Evolutionary conservation across 1,140 invertebrate genomes (phyloP).

Genomic region (Rhagoletis pomonella): DNA sequence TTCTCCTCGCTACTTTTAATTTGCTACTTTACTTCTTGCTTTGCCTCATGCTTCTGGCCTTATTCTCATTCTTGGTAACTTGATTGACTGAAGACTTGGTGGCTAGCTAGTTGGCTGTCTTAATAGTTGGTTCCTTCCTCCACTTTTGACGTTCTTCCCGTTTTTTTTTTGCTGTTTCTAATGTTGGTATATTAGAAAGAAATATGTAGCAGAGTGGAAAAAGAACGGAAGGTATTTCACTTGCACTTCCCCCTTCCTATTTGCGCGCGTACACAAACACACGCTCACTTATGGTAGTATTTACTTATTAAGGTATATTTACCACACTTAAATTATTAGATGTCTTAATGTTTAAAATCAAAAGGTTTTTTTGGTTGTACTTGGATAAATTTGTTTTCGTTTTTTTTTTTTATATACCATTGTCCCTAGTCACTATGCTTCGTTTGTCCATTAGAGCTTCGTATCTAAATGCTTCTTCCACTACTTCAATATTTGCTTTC

Average conservation of each 20-base stretch:
- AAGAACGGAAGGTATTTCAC: conserved; percentile 34
- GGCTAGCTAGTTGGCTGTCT: conserved; percentile 25
- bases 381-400: too few species aligned
- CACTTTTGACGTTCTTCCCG: conserved; percentile 51
- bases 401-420: too few species aligned
- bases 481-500: conserved; percentile 24
- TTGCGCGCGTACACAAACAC: conserved; percentile 12
- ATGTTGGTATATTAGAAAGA: conserved; percentile 71
- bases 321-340: background rate
- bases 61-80: conserved; percentile 58
- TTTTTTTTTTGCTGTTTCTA: conserved; percentile 59
- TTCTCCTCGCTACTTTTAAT: conserved; percentile 8
- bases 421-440: too few species aligned
- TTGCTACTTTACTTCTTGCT: background rate
- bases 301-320: background rate
- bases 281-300: background rate
- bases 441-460: background rate
- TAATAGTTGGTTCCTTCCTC: conserved; percentile 54
- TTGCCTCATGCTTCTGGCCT: conserved; percentile 56
- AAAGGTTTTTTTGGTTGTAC: too few species aligned
- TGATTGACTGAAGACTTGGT: conserved; percentile 54
- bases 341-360: too few species aligned
- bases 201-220: conserved; percentile 59
- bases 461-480: background rate
- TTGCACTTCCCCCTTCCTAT: conserved; percentile 35